Conservation (phyloP, 1,140 invertebrate genomes). For the Drosophila pectinifera region DNA sequence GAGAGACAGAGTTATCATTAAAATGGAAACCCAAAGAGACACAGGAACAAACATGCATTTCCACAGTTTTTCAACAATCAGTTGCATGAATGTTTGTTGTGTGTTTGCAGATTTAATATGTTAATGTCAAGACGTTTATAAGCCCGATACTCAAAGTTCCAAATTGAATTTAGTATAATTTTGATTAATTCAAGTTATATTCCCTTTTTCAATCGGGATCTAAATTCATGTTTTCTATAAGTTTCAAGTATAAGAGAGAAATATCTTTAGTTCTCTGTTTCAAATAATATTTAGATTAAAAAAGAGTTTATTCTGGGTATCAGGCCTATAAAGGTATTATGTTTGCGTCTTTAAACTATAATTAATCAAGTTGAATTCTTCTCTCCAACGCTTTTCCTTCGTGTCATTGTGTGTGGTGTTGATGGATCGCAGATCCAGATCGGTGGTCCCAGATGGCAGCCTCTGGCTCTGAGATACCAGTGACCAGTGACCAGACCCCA, state of each 20-base stretch:
- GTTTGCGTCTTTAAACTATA: constrained; percentile 3
- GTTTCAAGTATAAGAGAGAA: too few species aligned
- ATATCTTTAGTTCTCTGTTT: too few species aligned
- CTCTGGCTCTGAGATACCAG: background rate
- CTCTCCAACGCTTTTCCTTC: constrained; percentile 17
- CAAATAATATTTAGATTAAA: too few species aligned
- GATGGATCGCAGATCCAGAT: background rate
- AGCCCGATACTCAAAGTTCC: background rate
- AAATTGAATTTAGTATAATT: background rate
- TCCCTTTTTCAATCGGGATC: too few species aligned
- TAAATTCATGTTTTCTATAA: too few species aligned
- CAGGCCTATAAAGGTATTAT: background rate
- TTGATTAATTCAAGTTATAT: too few species aligned
- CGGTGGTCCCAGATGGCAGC: constrained; percentile 2
- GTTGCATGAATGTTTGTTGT: constrained; percentile 19
- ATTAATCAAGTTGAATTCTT: constrained; percentile 9
- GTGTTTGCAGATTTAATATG: background rate
- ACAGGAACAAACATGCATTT: constrained; percentile 38
- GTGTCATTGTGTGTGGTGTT: constrained; percentile 11
- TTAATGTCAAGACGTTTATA: constrained; percentile 6
- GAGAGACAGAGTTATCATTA: constrained; percentile 36
- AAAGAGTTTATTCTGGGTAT: too few species aligned
- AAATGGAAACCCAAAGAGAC: constrained; percentile 34
- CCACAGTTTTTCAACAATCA: constrained; percentile 5
- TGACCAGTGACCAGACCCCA: constrained; percentile 1